phyloP scores from a whole-genome alignment of 1,140 invertebrate genomes.

The Lanistes nyassanus region DNA sequence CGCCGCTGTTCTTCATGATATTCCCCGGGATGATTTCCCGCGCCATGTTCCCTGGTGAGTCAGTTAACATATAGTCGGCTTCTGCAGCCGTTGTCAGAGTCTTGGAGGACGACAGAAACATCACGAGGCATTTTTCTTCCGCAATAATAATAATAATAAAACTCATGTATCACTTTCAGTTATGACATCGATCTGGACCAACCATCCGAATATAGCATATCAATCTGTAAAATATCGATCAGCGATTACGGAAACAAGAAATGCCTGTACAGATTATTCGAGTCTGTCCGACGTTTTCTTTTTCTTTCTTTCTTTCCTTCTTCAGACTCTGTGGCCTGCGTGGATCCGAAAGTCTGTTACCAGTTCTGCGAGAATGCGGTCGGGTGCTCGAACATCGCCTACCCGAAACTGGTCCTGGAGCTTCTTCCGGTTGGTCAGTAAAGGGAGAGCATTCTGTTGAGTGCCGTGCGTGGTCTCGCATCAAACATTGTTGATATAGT shows the following conservation, averaged over 20 bases:
- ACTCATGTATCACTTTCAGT: no score
- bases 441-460: neutral
- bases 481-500: no score
- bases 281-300: constrained; percentile 8
- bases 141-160: no score
- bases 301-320: constrained; percentile 13
- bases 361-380: constrained; percentile 65
- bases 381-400: constrained; percentile 72
- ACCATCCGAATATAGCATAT: no score
- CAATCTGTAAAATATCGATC: no score
- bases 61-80: no score
- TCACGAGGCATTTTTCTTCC: no score
- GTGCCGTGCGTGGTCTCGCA: neutral
- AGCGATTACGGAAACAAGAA: no score
- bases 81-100: no score
- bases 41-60: constrained; percentile 67
- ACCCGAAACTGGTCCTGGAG: constrained; percentile 69
- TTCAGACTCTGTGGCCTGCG: constrained; percentile 68
- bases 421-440: constrained; percentile 66
- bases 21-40: constrained; percentile 72
- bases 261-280: no score
- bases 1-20: constrained; percentile 71
- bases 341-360: constrained; percentile 66
- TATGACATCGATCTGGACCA: no score
- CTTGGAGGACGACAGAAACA: no score